phyloP scores from a whole-genome alignment of 1,140 invertebrate species.

The Aethina tumida region DNA sequence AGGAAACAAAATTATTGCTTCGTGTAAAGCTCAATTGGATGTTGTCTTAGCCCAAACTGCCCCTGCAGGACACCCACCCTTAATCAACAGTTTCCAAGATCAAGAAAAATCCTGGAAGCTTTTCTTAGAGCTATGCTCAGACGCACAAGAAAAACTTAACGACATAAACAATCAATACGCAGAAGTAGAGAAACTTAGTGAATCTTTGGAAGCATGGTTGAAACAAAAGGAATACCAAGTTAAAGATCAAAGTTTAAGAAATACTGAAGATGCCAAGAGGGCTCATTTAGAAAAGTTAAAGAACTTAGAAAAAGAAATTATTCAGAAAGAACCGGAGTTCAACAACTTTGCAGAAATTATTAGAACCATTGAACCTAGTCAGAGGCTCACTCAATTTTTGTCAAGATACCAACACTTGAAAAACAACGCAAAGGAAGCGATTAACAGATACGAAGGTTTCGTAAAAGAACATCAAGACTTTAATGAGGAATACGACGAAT shows the following conservation, averaged over 20 bases:
- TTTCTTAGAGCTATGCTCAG: constrained; percentile 61
- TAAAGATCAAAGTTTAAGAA: constrained; percentile 84
- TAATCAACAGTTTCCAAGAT: constrained; percentile 67
- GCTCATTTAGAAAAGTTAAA: constrained; percentile 71
- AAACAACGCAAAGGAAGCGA: constrained; percentile 70
- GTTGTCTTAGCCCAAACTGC: constrained; percentile 70
- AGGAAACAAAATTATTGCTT: constrained; percentile 60
- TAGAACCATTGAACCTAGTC: constrained; percentile 63
- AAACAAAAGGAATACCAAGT: constrained; percentile 73
- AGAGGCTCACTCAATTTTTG: constrained; percentile 68
- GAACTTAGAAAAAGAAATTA: constrained; percentile 62
- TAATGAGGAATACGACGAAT: constrained; percentile 65
- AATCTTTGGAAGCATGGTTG: constrained; percentile 71
- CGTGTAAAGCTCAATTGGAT: constrained; percentile 60
- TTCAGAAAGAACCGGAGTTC: constrained; percentile 59
- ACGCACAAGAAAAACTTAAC: constrained; percentile 56
- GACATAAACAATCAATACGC: constrained; percentile 65
- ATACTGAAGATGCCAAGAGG: constrained; percentile 70
- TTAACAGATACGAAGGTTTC: constrained; percentile 70
- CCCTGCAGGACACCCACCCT: constrained; percentile 59
- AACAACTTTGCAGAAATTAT: constrained; percentile 58
- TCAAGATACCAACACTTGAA: constrained; percentile 79
- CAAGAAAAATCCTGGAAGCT: constrained; percentile 66
- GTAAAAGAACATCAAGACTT: constrained; percentile 78
- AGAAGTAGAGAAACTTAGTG: constrained; percentile 67